Base-by-base conservation (phyloP, 2,113 vertebrate species). In the Hemicordylus capensis region DNA sequence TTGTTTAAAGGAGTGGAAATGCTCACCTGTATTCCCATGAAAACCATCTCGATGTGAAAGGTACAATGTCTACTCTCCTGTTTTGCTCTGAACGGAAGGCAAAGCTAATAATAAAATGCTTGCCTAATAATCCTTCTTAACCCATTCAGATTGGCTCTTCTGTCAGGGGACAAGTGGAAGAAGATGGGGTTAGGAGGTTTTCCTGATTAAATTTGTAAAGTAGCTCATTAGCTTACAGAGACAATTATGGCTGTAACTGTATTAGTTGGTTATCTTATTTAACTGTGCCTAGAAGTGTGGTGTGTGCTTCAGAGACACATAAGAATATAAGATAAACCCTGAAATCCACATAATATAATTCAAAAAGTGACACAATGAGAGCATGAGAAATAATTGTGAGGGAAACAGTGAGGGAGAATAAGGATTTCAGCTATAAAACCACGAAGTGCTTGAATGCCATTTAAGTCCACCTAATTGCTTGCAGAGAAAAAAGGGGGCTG, bases 1-100 rank as follows among this genome's bases (percentile, higher is more conserved):
- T 91, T 90, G 75, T 91, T 86, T 94, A 87, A 92, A 91, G 66
- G 76, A 70, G 63, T 90, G 46, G 46, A 93, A 91, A 91, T 78
- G 12, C 80, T 94, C 63, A 84, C 59, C 66, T 90, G 1, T 58
- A 63, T 92, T 56, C 64, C 69, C 12, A 54, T 79, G 87, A 90
- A 90, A 85, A 87, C 76, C 87, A 20, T 17, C 92, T 85, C 20
- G 84, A 72, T 22, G 90, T 73, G 17, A 72, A 66, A 51, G 77
- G 42, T 89, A 91, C 17, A 88, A 69, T 82, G 91, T 26, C 74
- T 83, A 72, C 67, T 51, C 78, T 78, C 81, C 80, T 59, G 44
- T 90, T 93, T 90, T 91, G 66, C 63, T 95, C 9, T 76, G 76
- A 84, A 39, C 85, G 85, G 76, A 72, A 87, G 58, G 42, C 81